Conservation (phyloP, 2,888 invertebrate genomes). For the Sialis fuliginosa region DNA sequence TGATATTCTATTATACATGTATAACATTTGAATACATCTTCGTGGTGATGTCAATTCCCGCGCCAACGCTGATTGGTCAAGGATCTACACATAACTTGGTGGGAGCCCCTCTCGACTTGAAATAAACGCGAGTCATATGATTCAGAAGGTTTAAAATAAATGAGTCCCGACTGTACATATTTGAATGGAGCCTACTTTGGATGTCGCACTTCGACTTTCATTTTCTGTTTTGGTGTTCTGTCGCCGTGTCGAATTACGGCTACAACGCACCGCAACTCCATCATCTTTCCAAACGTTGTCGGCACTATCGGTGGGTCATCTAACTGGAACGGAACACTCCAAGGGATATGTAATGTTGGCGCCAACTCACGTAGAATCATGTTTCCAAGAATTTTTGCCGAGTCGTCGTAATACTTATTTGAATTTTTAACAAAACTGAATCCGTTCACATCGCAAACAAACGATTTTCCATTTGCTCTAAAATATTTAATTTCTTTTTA, state of each 20-base stretch:
- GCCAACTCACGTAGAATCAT: conserved; percentile 92
- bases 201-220: conserved; percentile 98
- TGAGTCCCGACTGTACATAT: neutral
- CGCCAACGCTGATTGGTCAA: too few relatives aligned
- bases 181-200: conserved; percentile 46
- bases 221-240: conserved; percentile 98
- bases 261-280: conserved; percentile 82
- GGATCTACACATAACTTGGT: too few relatives aligned
- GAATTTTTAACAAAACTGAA: conserved; percentile 99
- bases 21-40: too few relatives aligned
- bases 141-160: neutral
- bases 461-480: conserved; percentile 96
- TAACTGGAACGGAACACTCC: conserved; percentile 91
- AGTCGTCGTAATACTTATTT: conserved; percentile 99
- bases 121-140: too few relatives aligned
- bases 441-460: conserved; percentile 99
- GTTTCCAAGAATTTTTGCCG: conserved; percentile 94
- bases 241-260: conserved; percentile 97
- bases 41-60: too few relatives aligned
- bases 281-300: conserved; percentile 97
- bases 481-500: conserved; percentile 11
- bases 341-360: conserved; percentile 90
- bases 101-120: too few relatives aligned
- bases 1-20: too few relatives aligned
- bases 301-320: conserved; percentile 99